phyloP scores from a whole-genome alignment of 2,113 vertebrate genomes.

The Mustelus asterias region DNA sequence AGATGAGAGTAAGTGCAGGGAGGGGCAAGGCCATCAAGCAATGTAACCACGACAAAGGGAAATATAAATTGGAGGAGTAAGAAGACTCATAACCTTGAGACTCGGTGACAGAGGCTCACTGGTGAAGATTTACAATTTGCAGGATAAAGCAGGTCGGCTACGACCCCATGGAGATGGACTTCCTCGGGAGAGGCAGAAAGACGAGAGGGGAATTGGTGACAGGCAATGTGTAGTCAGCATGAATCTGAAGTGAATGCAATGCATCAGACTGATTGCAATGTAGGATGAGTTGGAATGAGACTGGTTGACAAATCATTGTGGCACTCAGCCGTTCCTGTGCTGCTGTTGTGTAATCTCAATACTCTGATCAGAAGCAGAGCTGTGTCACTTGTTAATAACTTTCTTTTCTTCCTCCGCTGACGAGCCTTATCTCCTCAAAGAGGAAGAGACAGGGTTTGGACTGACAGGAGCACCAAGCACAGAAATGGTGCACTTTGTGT shows the following conservation, averaged over 20 bases:
- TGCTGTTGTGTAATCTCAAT: background rate
- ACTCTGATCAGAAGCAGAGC: background rate
- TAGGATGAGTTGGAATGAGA: background rate
- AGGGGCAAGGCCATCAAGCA: background rate
- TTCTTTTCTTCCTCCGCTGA: background rate
- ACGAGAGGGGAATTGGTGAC: background rate
- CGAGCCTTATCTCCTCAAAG: background rate
- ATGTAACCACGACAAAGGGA: background rate
- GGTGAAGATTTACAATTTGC: background rate
- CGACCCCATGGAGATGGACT: too few species aligned
- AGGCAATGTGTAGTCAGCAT: background rate
- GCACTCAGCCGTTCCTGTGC: background rate
- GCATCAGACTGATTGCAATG: background rate
- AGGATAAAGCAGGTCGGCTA: background rate
- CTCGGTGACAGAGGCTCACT: too few species aligned
- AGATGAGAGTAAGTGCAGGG: background rate
- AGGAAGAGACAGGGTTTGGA: background rate
- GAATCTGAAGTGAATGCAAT: background rate
- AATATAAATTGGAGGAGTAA: background rate
- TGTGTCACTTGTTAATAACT: background rate
- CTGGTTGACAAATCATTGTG: background rate
- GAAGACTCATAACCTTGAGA: background rate
- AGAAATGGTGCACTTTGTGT: background rate
- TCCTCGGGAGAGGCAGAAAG: background rate
- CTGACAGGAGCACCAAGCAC: background rate